phyloP scores from a whole-genome alignment of 1,140 invertebrate species.

The Glomeris maerens region DNA sequence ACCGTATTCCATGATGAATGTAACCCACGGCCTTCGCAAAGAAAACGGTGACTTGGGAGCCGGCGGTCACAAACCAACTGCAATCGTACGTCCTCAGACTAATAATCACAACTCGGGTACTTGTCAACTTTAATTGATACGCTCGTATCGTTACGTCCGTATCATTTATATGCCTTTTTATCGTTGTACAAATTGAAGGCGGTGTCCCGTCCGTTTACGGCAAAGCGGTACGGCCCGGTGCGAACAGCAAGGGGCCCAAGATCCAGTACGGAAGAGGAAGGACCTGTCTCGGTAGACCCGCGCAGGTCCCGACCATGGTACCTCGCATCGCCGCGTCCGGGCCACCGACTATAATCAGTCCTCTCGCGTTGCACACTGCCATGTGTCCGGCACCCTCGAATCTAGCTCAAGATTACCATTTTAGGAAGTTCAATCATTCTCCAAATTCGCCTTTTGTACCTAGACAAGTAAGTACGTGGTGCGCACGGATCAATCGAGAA shows the following conservation, averaged over 20 bases:
- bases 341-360: not conserved
- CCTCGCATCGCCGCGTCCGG: too few relatives aligned
- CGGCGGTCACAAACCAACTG: not conserved
- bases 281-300: too few relatives aligned
- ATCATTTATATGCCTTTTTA: not conserved
- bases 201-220: too few relatives aligned
- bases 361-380: not conserved
- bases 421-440: constrained; percentile 10
- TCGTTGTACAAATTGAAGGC: not conserved
- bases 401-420: not conserved
- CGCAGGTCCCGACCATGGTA: too few relatives aligned
- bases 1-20: constrained; percentile 14
- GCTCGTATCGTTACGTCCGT: not conserved
- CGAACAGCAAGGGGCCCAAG: not conserved
- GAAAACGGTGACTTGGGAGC: not conserved
- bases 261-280: not conserved
- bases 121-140: not conserved
- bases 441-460: constrained; percentile 13
- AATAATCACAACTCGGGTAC: not conserved
- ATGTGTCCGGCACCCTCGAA: not conserved
- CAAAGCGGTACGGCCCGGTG: not conserved
- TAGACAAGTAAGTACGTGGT: too few relatives aligned
- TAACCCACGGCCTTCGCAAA: constrained; percentile 13
- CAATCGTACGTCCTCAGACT: not conserved
- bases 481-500: too few relatives aligned